These are phyloP conservation scores for Escarpia spicata DNA, from an alignment of 2,888 invertebrate genomes.

Conservation along the genomic window DNA sequence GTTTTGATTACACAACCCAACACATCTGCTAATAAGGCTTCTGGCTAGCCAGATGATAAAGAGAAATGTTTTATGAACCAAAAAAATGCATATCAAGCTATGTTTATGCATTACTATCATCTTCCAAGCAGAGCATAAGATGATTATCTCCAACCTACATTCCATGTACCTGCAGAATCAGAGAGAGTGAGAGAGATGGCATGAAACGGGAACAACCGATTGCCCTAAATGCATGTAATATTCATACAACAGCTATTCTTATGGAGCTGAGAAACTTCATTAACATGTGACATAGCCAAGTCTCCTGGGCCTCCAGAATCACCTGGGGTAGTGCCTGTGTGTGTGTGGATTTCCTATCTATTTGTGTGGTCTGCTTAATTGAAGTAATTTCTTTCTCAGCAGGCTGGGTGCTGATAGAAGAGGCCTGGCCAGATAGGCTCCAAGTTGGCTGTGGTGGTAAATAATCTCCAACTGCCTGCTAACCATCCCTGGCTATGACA, in stretches of 20 bases:
- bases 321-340: neutral
- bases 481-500: neutral
- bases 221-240: constrained; percentile 1
- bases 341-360: neutral
- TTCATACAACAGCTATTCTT: neutral
- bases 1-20: too few relatives aligned
- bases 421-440: neutral
- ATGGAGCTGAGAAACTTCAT: neutral
- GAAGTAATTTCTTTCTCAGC: neutral
- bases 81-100: too few relatives aligned
- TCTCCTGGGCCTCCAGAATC: neutral
- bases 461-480: neutral
- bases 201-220: neutral
- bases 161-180: neutral
- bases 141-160: neutral
- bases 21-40: too few relatives aligned
- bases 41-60: too few relatives aligned
- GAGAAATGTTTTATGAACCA: too few relatives aligned
- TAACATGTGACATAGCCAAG: neutral
- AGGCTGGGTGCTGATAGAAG: neutral
- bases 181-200: neutral
- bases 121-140: neutral
- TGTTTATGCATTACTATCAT: neutral
- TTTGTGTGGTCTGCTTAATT: neutral
- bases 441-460: neutral